Evolutionary conservation across 2,888 invertebrate genomes (phyloP).

Genomic region (Torymus aiolomorphi): DNA sequence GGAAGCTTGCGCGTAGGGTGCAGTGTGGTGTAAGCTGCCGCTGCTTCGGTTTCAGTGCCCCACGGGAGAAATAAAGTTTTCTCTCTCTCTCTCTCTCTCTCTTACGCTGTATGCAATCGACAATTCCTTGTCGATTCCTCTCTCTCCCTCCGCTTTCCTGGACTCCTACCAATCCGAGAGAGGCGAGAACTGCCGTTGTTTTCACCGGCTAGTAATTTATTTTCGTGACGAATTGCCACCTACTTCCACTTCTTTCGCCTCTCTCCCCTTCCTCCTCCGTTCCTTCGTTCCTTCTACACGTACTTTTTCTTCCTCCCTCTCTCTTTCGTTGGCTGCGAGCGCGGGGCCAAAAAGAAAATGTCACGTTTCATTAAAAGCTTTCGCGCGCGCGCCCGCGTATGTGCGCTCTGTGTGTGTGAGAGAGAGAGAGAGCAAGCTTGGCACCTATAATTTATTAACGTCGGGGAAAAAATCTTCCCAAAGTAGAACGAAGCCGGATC

Average conservation of each 20-base stretch:
- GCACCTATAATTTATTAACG: constrained; percentile 55
- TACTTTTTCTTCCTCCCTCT: not conserved
- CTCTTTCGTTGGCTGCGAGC: too few species aligned
- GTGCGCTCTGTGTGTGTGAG: not conserved
- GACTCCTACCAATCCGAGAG: constrained; percentile 52
- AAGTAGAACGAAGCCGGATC: constrained; percentile 55
- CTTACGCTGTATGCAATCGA: not conserved
- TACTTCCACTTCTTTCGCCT: constrained; percentile 28
- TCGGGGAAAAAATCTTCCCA: constrained; percentile 55
- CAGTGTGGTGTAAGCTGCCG: not conserved
- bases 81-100: too few species aligned
- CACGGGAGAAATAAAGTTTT: constrained; percentile 56
- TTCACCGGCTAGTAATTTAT: constrained; percentile 57
- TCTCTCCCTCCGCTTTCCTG: constrained; percentile 36
- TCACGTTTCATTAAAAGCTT: constrained; percentile 56
- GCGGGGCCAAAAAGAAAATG: constrained; percentile 46
- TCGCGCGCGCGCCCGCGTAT: constrained; percentile 11
- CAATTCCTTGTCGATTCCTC: constrained; percentile 28
- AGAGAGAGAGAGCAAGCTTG: not conserved
- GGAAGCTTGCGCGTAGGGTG: constrained; percentile 10
- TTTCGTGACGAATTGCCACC: constrained; percentile 55
- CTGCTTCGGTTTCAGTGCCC: constrained; percentile 18
- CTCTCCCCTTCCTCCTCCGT: not conserved
- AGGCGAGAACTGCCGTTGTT: constrained; percentile 57
- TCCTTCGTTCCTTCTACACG: not conserved